Conservation (phyloP, 2,797 vertebrate species). For the Rhincodon typus region DNA sequence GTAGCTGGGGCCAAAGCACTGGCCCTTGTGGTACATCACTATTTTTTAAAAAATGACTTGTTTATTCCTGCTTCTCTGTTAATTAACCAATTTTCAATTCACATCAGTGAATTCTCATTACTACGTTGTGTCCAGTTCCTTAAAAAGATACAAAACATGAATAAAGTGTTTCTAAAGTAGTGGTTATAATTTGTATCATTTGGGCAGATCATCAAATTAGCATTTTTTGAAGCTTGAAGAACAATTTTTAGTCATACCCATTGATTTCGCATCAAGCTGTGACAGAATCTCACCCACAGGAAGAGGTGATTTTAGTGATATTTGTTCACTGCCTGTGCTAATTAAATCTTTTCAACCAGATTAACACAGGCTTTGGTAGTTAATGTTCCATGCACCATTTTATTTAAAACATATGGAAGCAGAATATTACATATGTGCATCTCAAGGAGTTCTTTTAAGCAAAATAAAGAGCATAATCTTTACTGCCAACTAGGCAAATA, state of each 20-base stretch:
- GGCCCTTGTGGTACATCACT: too few relatives aligned
- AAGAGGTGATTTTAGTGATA: neutral
- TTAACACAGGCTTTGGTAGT: constrained; percentile 3
- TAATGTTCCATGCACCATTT: neutral
- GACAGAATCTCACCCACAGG: neutral
- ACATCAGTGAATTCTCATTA: neutral
- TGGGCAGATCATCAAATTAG: neutral
- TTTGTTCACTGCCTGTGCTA: neutral
- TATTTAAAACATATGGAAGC: neutral
- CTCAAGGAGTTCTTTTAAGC: neutral
- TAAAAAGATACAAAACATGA: neutral
- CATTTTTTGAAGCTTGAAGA: neutral
- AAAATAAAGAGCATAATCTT: neutral
- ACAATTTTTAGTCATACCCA: neutral
- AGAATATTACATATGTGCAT: neutral
- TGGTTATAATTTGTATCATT: neutral
- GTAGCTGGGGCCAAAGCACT: too few relatives aligned
- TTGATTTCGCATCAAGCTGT: neutral
- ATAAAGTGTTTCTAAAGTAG: neutral
- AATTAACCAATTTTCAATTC: too few relatives aligned
- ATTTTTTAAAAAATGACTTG: too few relatives aligned
- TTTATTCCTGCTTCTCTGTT: too few relatives aligned
- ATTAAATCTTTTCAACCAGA: constrained; percentile 1
- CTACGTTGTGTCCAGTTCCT: neutral
- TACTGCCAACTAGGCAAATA: neutral